Base-by-base conservation (phyloP, 2,888 invertebrate species). In the Drosophila sordidapex region DNA sequence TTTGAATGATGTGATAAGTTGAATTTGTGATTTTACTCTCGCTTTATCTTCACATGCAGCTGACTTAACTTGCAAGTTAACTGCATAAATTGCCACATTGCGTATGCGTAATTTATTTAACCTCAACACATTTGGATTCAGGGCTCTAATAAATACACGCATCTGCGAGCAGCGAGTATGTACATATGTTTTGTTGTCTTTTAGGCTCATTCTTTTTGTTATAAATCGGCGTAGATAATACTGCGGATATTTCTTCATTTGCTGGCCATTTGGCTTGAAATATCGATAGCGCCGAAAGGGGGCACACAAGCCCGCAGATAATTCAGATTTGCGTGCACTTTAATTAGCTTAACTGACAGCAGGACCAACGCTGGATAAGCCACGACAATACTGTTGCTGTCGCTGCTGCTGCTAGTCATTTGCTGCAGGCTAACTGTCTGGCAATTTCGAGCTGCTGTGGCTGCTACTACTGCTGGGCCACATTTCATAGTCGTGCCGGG, bases 241-340 rank as follows among this genome's bases (percentile, higher is more conserved):
- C 51, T 43, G 10, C 25, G 59, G 54, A 64, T 74, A 60, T 74
- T 70, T 79, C 83, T 76, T 81, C 74, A 73, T 79, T 83, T 79
- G 52, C 72, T 59, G 79, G 65, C 76, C 81, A 81, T 75, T 83
- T 72, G 71, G 62, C 54, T 54, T 60, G 68, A 76, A 62, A 85
- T 78, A 64, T 74, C 65, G 73, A 79, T 79, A 76, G 83, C 81
- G 69, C 60, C 80, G 25, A 65, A 70, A 70, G 74, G 70, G 62
- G 59, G 56, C 29, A 62, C 77, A 29, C 67, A 70, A 77, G 66
- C 70, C 73, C 62, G 59, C 58, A 74, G 82, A 87, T 85, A 87
- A 89, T 66, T 87, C 87, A 81, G 81, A 85, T 85, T 83, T 82
- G 90, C 69, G 68, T 85, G 79, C 89, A 89, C 90, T 87, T 89